Base-by-base conservation (phyloP, 1,140 invertebrate species). In the Caerostris extrusa region DNA sequence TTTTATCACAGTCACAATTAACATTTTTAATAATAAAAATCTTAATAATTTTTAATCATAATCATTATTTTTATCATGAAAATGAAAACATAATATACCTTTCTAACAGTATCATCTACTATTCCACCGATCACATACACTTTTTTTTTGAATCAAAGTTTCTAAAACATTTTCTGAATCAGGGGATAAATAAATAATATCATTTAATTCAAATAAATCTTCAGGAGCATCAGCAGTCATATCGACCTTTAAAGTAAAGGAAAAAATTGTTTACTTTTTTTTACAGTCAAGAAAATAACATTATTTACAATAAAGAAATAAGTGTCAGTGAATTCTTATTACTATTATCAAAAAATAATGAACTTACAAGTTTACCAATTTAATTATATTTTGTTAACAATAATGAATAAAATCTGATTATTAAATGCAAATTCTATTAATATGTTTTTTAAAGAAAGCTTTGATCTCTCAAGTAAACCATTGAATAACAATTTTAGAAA, bases 41-140 rank as follows among this genome's bases (percentile, higher is more conserved):
- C 34, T 34, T 34, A 34, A 34, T 12, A 17, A 64, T 5, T 64
- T 60, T 60, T 10, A 7, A 7, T 64, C 61, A 3, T 17, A 14
- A 64, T 17, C 5, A 17, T 5, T n/a, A 17, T 67, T 60, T 86
- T 8, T 0, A n/a, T 5, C 14, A 19, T 3, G 34, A 86, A 57
- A 56, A 19, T 2, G 7, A 86, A 17, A 7, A 86, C 17, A 7
- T 50, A 14, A 50, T 34, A 56, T 95, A 95, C 95, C 95, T 95
- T 96, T 67, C 95, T 95, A 17, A 95, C 95, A 61, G 95, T 96
- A 93, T 96, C 96, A 94, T 96, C 96, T 3, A 96, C 96, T 61
- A 96, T 94, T 53, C 96, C 96, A 34, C 96, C 96, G 89, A 96
- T 95, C 5, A 96, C 95, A 95, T 96, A 96, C 5, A 96, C 95